phyloP scores from a whole-genome alignment of 1,140 invertebrate species.

The Schlechtendalia chinensis region DNA sequence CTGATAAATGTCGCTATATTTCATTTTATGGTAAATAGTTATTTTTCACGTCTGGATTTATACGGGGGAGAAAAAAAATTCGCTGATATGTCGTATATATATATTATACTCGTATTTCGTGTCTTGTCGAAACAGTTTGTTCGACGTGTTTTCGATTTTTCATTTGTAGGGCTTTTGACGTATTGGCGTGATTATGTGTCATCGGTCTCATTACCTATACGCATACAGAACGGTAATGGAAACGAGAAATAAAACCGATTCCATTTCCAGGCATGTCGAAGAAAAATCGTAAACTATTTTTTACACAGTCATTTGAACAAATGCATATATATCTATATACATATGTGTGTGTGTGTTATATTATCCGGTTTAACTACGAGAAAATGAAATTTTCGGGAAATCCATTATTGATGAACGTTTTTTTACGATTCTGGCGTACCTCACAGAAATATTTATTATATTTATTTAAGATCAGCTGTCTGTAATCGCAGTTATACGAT shows the following conservation, averaged over 20 bases:
- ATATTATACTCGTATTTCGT: too few relatives aligned
- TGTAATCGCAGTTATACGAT: not conserved
- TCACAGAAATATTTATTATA: not conserved
- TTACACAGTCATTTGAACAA: not conserved
- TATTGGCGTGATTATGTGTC: not conserved
- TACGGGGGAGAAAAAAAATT: too few relatives aligned
- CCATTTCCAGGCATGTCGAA: not conserved
- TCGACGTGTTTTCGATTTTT: too few relatives aligned
- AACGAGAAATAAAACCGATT: conserved; percentile 5
- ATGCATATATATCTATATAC: too few relatives aligned
- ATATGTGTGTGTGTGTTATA: too few relatives aligned
- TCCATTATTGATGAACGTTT: not conserved
- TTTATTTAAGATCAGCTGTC: too few relatives aligned
- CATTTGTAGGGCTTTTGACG: not conserved
- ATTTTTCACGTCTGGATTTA: too few relatives aligned
- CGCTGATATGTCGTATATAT: too few relatives aligned
- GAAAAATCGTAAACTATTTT: not conserved
- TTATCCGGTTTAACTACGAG: not conserved
- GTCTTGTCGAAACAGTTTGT: not conserved
- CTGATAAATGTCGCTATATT: too few relatives aligned
- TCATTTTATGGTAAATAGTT: too few relatives aligned
- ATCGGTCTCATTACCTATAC: too few relatives aligned
- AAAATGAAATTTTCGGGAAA: not conserved
- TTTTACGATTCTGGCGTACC: not conserved
- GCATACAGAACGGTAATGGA: not conserved